A percentile compares a stretch with the other conserved stretches of the same genome.
Conservation (phyloP, 2,797 vertebrate genomes). For the Triplophysa bombifrons region DNA sequence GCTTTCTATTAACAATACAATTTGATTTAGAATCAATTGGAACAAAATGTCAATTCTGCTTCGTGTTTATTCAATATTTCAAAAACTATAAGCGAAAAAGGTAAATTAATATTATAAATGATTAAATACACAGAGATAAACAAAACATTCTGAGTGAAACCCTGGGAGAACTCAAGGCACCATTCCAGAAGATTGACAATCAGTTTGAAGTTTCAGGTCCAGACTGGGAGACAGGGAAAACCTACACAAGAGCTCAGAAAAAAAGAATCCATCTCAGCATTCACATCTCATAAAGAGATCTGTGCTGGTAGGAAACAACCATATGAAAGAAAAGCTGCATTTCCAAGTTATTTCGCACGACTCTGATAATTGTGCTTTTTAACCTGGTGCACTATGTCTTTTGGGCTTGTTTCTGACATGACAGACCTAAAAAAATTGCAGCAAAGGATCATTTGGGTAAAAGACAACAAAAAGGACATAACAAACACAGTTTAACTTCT, state of each 20-base stretch:
- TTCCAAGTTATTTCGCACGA: slow-evolving; percentile 32
- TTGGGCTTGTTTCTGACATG: slow-evolving; percentile 24
- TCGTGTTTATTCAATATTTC: slow-evolving; percentile 61
- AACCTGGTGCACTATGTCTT: slow-evolving; percentile 46
- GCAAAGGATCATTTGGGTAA: neutral
- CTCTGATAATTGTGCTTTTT: slow-evolving; percentile 55
- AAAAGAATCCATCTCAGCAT: slow-evolving; percentile 49
- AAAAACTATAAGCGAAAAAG: slow-evolving; percentile 70
- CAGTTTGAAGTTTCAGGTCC: slow-evolving; percentile 65
- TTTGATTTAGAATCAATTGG: neutral
- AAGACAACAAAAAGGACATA: neutral
- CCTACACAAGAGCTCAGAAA: slow-evolving; percentile 29
- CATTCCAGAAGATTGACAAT: slow-evolving; percentile 72
- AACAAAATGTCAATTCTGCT: slow-evolving; percentile 30
- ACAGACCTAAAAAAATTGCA: slow-evolving; percentile 24
- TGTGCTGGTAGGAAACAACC: slow-evolving; percentile 46
- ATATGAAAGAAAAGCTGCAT: slow-evolving; percentile 42
- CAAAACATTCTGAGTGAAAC: slow-evolving; percentile 69
- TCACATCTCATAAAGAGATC: slow-evolving; percentile 50
- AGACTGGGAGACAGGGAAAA: slow-evolving; percentile 53
- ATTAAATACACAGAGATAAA: slow-evolving; percentile 64
- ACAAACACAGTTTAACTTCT: neutral
- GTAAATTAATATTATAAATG: slow-evolving; percentile 65
- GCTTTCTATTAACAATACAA: neutral
- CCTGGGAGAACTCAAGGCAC: slow-evolving; percentile 77